These are phyloP conservation scores for Calliopsis andreniformis DNA, from an alignment of 1,140 invertebrate species.

Conservation along the genomic window DNA sequence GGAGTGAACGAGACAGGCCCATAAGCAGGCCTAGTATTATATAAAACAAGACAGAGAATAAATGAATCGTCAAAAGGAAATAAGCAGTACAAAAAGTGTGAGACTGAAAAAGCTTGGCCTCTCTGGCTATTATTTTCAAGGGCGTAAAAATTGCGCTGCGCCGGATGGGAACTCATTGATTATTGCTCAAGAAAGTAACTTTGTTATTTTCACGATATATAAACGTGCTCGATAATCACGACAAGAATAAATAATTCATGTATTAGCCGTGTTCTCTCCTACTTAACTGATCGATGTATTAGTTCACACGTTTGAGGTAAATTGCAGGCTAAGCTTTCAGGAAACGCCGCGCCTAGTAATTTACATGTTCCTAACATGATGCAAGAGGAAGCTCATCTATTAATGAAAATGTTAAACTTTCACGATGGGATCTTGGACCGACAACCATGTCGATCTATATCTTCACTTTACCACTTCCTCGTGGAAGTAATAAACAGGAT, in stretches of 20 bases:
- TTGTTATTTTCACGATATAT: background rate
- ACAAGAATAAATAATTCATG: constrained; percentile 7
- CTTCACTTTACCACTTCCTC: too few relatives aligned
- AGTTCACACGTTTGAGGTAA: constrained; percentile 2
- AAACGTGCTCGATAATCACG: constrained; percentile 1
- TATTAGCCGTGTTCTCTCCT: background rate
- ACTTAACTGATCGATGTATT: background rate
- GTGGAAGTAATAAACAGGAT: background rate
- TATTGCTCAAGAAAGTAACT: background rate
- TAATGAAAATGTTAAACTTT: constrained; percentile 24
- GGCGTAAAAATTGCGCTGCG: too few relatives aligned
- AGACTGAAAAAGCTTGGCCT: background rate
- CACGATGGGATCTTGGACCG: background rate
- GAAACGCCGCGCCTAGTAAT: background rate
- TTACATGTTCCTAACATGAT: background rate
- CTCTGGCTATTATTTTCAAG: background rate
- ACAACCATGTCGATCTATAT: too few relatives aligned
- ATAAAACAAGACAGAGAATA: background rate
- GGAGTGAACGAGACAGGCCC: background rate
- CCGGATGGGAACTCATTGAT: background rate
- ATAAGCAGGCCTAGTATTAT: background rate
- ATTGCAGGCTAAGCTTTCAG: background rate
- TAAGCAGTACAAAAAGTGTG: background rate
- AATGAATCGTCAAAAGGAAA: too few relatives aligned
- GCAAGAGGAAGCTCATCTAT: constrained; percentile 1